Evolutionary conservation across 2,797 vertebrate genomes (phyloP).

Genomic region (Xiphorhynchus erythropygius): DNA sequence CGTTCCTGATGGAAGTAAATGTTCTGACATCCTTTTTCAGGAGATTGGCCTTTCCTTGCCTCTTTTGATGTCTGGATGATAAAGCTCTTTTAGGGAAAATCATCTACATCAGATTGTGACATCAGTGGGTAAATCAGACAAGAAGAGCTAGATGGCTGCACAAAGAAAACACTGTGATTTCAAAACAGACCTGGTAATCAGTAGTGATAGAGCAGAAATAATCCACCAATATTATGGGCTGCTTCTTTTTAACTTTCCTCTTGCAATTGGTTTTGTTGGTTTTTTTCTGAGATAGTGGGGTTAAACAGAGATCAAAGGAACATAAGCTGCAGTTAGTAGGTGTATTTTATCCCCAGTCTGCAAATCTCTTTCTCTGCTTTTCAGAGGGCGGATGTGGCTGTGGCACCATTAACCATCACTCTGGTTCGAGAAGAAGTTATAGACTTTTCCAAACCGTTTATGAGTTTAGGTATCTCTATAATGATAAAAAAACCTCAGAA

Average conservation of each 20-base stretch:
- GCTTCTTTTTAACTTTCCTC: constrained; percentile 2
- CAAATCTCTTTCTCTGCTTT: constrained; percentile 23
- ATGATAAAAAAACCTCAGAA: constrained; percentile 99
- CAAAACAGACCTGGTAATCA: constrained; percentile 12
- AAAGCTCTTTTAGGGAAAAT: constrained; percentile 44
- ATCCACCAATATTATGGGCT: neutral
- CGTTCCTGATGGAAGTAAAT: constrained; percentile 47
- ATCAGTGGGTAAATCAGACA: constrained; percentile 32
- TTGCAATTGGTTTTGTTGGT: neutral
- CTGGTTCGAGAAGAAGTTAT: constrained; percentile 98
- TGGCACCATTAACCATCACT: constrained; percentile 96
- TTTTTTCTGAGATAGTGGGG: neutral
- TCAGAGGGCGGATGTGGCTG: constrained; percentile 96
- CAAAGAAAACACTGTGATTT: constrained; percentile 1
- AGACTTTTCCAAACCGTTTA: constrained; percentile 99
- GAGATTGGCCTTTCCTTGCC: neutral
- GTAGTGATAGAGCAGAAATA: neutral
- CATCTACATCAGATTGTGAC: constrained; percentile 22
- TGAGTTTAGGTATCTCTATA: constrained; percentile 98
- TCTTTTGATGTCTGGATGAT: constrained; percentile 47
- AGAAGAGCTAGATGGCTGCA: neutral
- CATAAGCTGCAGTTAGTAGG: neutral
- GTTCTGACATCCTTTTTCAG: constrained; percentile 17
- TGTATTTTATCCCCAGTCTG: neutral
- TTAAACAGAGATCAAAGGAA: neutral